Percentiles rank a stretch among this genome's conserved stretches.
phyloP scores from a whole-genome alignment of 1,140 invertebrate genomes.

The Drosophila yakuba region DNA sequence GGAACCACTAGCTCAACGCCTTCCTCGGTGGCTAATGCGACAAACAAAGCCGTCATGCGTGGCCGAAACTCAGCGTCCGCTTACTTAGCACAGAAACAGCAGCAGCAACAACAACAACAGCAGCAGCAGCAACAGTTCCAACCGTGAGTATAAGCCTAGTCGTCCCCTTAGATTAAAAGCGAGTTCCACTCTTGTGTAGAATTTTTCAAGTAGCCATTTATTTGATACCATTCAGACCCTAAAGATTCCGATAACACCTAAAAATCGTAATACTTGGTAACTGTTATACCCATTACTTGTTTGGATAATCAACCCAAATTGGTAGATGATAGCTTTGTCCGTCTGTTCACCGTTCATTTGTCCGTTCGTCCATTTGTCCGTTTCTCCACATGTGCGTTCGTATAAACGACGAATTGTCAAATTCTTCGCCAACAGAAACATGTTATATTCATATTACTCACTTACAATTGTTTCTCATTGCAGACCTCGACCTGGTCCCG shows the following conservation, averaged over 20 bases:
- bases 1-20: slow-evolving; percentile 1
- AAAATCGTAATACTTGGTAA: no score
- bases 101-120: not conserved
- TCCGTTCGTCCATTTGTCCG: no score
- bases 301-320: no score
- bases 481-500: slow-evolving; percentile 43
- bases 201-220: no score
- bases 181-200: not conserved
- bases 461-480: not conserved
- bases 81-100: slow-evolving; percentile 39
- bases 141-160: slow-evolving; percentile 41
- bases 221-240: no score
- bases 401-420: no score
- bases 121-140: slow-evolving; percentile 43
- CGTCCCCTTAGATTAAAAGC: not conserved
- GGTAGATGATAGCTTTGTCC: no score
- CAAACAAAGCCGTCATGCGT: slow-evolving; percentile 26
- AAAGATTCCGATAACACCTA: no score
- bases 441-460: not conserved
- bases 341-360: no score
- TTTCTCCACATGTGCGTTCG: no score
- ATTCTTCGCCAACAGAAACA: no score
- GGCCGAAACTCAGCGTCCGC: slow-evolving; percentile 8
- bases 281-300: no score
- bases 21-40: slow-evolving; percentile 9